Evolutionary conservation across 2,113 vertebrate species (phyloP).

Genomic region (Crotophaga sulcirostris): DNA sequence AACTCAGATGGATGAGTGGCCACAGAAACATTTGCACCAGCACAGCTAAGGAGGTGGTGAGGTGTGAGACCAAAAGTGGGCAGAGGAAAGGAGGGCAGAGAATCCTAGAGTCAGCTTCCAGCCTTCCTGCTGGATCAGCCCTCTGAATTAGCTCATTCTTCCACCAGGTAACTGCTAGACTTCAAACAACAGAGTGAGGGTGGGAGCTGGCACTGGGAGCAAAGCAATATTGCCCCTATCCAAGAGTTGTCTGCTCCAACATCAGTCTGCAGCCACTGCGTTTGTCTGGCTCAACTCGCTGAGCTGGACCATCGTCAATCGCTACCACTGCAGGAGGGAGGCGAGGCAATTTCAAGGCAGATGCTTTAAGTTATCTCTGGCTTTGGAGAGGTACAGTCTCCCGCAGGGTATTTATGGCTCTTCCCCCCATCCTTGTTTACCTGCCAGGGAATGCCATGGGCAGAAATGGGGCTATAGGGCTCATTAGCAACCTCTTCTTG

Average conservation of each 20-base stretch:
- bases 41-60: not conserved
- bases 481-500: not conserved
- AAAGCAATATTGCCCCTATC: not conserved
- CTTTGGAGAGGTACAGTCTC: not conserved
- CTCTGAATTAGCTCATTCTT: not conserved
- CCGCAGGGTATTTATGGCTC: not conserved
- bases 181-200: not conserved
- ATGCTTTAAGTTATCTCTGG: not conserved
- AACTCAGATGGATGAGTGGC: not conserved
- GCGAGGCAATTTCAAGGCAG: not conserved
- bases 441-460: not conserved
- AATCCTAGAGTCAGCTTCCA: not conserved
- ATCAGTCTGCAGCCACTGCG: fast-evolving
- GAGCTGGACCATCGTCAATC: not conserved
- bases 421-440: not conserved
- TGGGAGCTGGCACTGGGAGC: not conserved
- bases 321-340: not conserved
- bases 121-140: not conserved
- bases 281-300: not conserved
- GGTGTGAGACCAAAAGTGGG: not conserved
- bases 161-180: not conserved
- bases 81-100: not conserved
- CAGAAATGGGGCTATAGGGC: not conserved
- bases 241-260: not conserved
- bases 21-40: not conserved